A percentile compares a stretch with the other conserved stretches of the same genome.
Conservation (phyloP, 92 coral and sea anemone species). For the Porites evermanni region DNA sequence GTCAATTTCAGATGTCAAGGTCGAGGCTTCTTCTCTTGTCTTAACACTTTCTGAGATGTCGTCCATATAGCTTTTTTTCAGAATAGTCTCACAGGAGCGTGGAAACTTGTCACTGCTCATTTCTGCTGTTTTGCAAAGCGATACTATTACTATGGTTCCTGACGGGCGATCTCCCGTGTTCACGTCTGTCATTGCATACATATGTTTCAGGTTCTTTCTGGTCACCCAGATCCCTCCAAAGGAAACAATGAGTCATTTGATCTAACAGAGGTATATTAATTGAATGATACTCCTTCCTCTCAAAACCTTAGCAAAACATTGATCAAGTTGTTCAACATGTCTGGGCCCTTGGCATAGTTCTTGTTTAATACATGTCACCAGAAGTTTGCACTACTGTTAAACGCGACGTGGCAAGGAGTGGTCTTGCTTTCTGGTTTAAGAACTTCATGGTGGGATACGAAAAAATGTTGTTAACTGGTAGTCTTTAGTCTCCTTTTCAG, state of each 20-base stretch:
- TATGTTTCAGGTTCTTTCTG: slow-evolving; percentile 30
- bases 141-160: not conserved
- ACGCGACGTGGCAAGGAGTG: slow-evolving; percentile 45
- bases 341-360: slow-evolving; percentile 1
- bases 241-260: slow-evolving; percentile 63
- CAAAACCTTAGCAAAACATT: too few species aligned
- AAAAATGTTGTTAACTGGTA: slow-evolving; percentile 57
- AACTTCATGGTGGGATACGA: slow-evolving; percentile 65
- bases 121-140: not conserved
- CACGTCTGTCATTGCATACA: slow-evolving; percentile 6
- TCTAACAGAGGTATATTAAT: not conserved
- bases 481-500: slow-evolving; percentile 38
- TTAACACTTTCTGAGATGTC: slow-evolving; percentile 1
- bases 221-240: slow-evolving; percentile 70
- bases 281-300: not conserved
- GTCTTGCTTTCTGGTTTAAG: slow-evolving; percentile 61
- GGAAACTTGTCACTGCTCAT: not conserved
- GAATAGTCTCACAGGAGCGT: not conserved
- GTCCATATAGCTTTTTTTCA: slow-evolving; percentile 9
- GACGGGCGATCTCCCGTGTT: slow-evolving; percentile 26
- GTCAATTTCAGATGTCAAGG: not conserved
- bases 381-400: slow-evolving; percentile 1
- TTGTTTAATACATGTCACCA: not conserved
- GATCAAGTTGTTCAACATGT: not conserved
- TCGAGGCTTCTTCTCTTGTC: not conserved